phyloP scores from a whole-genome alignment of 1,140 invertebrate genomes.

The Onthophagus taurus region DNA sequence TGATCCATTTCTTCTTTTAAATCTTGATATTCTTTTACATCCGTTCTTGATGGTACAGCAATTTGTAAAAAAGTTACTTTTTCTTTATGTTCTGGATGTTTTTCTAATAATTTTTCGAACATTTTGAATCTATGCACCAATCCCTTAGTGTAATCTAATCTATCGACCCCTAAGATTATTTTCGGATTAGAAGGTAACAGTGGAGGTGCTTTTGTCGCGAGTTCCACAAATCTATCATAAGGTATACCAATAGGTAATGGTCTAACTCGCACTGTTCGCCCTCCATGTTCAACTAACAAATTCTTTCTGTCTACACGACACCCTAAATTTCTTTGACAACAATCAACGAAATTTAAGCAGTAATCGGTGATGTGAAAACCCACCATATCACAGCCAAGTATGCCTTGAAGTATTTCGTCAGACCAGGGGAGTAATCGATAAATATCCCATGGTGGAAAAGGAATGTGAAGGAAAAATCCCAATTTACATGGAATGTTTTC shows the following conservation, averaged over 20 bases:
- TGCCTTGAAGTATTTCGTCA: conserved; percentile 84
- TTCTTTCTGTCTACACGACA: conserved; percentile 81
- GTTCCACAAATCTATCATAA: conserved; percentile 73
- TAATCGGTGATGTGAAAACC: conserved; percentile 89
- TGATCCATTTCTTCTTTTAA: conserved; percentile 87
- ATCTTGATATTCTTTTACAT: conserved; percentile 85
- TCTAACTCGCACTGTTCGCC: conserved; percentile 69
- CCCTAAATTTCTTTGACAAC: conserved; percentile 76
- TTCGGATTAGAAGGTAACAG: conserved; percentile 62
- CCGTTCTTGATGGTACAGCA: conserved; percentile 79
- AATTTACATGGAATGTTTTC: conserved; percentile 68
- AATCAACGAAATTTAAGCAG: conserved; percentile 85
- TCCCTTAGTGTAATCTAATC: conserved; percentile 87
- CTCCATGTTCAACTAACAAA: conserved; percentile 77
- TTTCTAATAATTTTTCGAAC: conserved; percentile 74
- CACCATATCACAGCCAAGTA: conserved; percentile 82
- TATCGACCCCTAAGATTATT: conserved; percentile 76
- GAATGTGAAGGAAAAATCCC: conserved; percentile 87
- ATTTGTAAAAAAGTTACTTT: conserved; percentile 77
- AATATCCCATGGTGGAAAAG: conserved; percentile 88
- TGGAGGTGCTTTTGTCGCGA: conserved; percentile 68
- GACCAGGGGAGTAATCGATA: conserved; percentile 84
- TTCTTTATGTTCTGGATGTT: conserved; percentile 77
- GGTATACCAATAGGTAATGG: conserved; percentile 82
- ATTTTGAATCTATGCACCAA: conserved; percentile 74